Evolutionary conservation across 2,888 invertebrate genomes (phyloP), one percentile per base, ranked within the genome.

Genomic region (Acheta domesticus): DNA sequence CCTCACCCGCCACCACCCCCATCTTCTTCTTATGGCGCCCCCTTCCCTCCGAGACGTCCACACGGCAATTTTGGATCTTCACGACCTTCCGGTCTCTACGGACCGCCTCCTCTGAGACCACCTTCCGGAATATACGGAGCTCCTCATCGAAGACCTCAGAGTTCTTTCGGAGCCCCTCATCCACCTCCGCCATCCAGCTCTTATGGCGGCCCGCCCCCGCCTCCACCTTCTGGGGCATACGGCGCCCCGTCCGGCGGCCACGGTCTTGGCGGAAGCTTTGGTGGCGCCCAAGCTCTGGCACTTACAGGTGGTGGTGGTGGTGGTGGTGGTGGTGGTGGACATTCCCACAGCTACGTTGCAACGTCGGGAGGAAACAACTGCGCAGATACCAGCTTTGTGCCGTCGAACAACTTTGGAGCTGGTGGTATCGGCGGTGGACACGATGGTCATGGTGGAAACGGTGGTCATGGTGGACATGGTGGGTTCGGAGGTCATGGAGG

Each of bases 261-360:
- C 21, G 78, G 74, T 2, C 77, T 78, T 8, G 49, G 86, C 81
- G 84, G 85, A 73, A 83, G 81, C 36, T 82, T 84, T 77, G 84
- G 82, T 11, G 83, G 77, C 77, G 84, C 76, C 78, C 82, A 82
- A 80, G 8, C 36, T 36, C 8, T 5, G 8, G 36, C 36, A 36
- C 36, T 36, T 36, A 5, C 36, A 8, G 36, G 36, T 36, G 36
- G 36, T 8, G 36, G 36, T n/a, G n/a, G n/a, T n/a, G n/a, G n/a
- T n/a, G n/a, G n/a, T n/a, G n/a, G n/a, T n/a, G n/a, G n/a, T n/a
- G 36, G 36, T 36, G 36, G 36, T 8, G 36, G 36, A 36, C 36
- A 4, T 5, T 36, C 36, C 8, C 82, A 77, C 85, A 78, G 85
- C 85, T 75, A 85, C 84, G 36, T 86, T 85, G 80, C 82, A 75